A percentile compares a stretch with the other conserved stretches of the same genome.
Evolutionary conservation across 2,888 invertebrate species (phyloP).

Genomic region (Eustalomyia histrio): DNA sequence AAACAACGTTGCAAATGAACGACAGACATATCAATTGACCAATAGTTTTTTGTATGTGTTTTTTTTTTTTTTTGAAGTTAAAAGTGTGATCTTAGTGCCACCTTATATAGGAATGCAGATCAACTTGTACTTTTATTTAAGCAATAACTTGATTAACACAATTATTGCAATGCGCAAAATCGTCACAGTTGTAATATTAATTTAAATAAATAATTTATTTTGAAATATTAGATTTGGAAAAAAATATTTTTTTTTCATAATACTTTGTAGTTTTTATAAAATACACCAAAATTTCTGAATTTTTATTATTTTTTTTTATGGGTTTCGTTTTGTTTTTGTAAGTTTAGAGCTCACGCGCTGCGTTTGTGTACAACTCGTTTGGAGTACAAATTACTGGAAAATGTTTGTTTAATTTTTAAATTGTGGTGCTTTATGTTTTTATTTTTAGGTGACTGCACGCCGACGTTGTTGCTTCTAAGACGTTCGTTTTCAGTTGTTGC

Average conservation of each 20-base stretch:
- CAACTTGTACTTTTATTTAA: slow-evolving; percentile 50
- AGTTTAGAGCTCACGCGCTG: slow-evolving; percentile 45
- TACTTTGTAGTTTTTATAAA: too few relatives aligned
- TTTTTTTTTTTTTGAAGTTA: background rate
- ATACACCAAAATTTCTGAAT: background rate
- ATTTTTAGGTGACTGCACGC: slow-evolving; percentile 34
- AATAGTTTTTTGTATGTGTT: slow-evolving; percentile 14
- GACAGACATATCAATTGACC: slow-evolving; percentile 23
- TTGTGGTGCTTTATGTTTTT: slow-evolving; percentile 58
- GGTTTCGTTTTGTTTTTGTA: background rate
- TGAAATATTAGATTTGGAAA: background rate
- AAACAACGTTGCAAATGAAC: background rate
- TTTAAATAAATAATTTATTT: slow-evolving; percentile 12
- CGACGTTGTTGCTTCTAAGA: slow-evolving; percentile 53
- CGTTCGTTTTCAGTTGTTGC: slow-evolving; percentile 50
- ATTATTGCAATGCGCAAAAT: slow-evolving; percentile 15
- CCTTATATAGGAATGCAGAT: slow-evolving; percentile 58
- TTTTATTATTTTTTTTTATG: slow-evolving; percentile 6
- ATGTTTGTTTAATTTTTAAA: slow-evolving; percentile 59
- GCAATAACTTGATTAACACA: slow-evolving; percentile 34
- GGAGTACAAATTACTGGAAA: slow-evolving; percentile 62
- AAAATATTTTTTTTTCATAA: background rate
- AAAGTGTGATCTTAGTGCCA: slow-evolving; percentile 8
- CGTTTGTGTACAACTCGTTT: slow-evolving; percentile 59
- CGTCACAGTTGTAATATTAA: slow-evolving; percentile 4